A percentile compares a stretch with the other conserved stretches of the same genome.
Conservation (phyloP, 2,797 vertebrate genomes). For the Cephalopachus bancanus region DNA sequence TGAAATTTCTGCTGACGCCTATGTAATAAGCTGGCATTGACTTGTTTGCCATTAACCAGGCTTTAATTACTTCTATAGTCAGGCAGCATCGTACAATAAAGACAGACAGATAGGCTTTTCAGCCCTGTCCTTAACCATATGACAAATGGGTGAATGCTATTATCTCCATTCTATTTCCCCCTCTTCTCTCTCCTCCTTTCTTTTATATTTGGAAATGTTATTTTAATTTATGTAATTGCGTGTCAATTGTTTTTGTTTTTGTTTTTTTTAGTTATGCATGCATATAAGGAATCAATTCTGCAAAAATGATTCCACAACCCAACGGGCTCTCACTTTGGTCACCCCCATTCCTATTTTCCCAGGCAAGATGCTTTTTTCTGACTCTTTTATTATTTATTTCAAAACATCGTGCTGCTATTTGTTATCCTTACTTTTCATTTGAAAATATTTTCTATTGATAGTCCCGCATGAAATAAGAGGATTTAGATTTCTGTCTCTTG, state of each 20-base stretch:
- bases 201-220: neutral
- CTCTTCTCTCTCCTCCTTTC: neutral
- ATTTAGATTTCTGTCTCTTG: neutral
- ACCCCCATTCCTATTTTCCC: neutral
- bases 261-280: neutral
- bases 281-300: neutral
- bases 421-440: neutral
- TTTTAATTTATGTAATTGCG: neutral
- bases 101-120: neutral
- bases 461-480: neutral
- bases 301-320: neutral
- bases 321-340: neutral
- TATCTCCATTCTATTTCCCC: neutral
- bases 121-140: neutral
- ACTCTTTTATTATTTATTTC: neutral
- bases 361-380: neutral
- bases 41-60: neutral
- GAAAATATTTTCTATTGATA: neutral
- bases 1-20: neutral
- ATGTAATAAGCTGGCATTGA: neutral
- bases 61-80: neutral
- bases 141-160: neutral
- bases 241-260: neutral
- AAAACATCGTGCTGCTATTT: neutral
- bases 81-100: neutral